A percentile compares a stretch with the other conserved stretches of the same genome.
These are phyloP conservation scores for Peromyscus maniculatus DNA, from an alignment of 2,113 vertebrate species.

Conservation along the genomic window DNA sequence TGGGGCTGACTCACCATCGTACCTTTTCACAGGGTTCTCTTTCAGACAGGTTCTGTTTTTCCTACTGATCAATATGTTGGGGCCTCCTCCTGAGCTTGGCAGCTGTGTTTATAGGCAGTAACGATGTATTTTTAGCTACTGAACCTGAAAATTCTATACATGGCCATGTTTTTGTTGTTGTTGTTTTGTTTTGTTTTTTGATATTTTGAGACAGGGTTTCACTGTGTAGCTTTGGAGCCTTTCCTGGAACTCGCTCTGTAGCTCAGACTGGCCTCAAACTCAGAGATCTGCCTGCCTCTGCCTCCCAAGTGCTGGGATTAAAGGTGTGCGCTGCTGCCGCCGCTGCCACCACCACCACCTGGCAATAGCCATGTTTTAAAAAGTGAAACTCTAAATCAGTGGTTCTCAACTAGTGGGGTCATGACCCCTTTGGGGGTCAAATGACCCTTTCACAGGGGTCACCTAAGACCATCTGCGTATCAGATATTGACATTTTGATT, in stretches of 20 bases:
- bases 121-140: conserved; percentile 16
- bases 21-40: background rate
- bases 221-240: too few species aligned
- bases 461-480: background rate
- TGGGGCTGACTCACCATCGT: conserved; percentile 23
- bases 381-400: background rate
- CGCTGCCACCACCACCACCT: too few species aligned
- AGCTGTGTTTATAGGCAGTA: background rate
- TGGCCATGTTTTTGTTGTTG: background rate
- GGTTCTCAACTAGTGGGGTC: background rate
- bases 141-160: background rate
- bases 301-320: too few species aligned
- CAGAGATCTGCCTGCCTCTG: too few species aligned
- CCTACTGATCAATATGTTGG: background rate
- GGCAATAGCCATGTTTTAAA: background rate
- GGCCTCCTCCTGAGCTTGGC: background rate
- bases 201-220: background rate
- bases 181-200: background rate
- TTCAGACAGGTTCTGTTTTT: conserved; percentile 38
- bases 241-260: too few species aligned
- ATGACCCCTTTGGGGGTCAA: too few species aligned
- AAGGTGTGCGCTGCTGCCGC: too few species aligned
- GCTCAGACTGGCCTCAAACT: too few species aligned
- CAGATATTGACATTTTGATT: background rate
- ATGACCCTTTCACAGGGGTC: background rate